These are phyloP conservation scores for Dryas iulia DNA, from an alignment of 1,140 invertebrate genomes.

Conservation along the genomic window DNA sequence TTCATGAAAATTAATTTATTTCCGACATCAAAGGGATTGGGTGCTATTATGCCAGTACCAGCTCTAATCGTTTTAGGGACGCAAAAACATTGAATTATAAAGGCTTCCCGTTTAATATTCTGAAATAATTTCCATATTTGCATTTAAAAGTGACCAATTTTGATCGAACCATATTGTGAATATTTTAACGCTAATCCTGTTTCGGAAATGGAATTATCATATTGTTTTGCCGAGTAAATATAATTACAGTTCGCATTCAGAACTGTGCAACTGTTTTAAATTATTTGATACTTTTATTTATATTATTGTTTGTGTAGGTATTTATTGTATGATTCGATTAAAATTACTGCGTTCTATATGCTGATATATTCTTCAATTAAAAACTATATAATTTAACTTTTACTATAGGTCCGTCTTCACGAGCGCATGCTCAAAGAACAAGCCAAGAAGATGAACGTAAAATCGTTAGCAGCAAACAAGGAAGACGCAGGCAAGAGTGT, in stretches of 20 bases:
- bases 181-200: conserved; percentile 3
- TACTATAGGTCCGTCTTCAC: conserved; percentile 82
- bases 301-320: too few relatives aligned
- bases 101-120: conserved; percentile 11
- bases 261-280: neutral
- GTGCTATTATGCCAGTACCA: conserved; percentile 24
- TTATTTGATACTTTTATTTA: conserved; percentile 3
- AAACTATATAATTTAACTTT: too few relatives aligned
- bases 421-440: conserved; percentile 89
- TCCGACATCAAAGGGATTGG: conserved; percentile 42
- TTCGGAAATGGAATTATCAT: neutral
- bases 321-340: too few relatives aligned
- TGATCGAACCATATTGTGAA: conserved; percentile 8
- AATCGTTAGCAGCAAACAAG: conserved; percentile 86
- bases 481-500: conserved; percentile 84
- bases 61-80: conserved; percentile 26
- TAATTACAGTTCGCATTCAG: neutral
- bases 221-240: neutral
- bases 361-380: too few relatives aligned
- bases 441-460: conserved; percentile 92
- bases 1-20: conserved; percentile 49
- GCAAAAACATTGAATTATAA: conserved; percentile 26
- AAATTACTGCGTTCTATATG: too few relatives aligned
- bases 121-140: conserved; percentile 12
- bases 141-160: conserved; percentile 18